Conservation (phyloP, 1,140 invertebrate species). For the Luehdorfia chinensis region DNA sequence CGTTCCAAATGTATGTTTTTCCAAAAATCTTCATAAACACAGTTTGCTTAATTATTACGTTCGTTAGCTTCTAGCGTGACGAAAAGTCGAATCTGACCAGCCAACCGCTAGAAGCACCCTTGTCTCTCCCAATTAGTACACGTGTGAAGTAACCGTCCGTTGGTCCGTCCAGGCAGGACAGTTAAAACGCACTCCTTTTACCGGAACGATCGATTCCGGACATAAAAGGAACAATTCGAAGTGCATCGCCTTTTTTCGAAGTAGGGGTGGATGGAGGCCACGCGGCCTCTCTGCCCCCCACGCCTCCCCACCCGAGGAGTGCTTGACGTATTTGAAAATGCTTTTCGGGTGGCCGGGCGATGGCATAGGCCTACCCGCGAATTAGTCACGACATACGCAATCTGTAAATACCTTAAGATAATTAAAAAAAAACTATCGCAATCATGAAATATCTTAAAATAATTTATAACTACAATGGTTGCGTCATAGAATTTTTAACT, state of each 20-base stretch:
- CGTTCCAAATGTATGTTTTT: no score
- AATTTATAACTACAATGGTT: neutral
- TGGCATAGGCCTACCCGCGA: conserved; percentile 56
- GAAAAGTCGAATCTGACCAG: no score
- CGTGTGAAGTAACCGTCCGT: conserved; percentile 49
- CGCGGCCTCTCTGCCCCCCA: conserved; percentile 29
- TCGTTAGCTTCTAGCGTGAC: no score
- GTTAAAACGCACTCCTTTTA: conserved; percentile 70
- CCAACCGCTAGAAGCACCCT: neutral
- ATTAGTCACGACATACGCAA: conserved; percentile 46
- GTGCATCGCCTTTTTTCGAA: conserved; percentile 74
- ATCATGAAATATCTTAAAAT: no score
- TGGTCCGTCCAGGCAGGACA: conserved; percentile 46
- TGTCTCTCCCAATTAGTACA: conserved; percentile 47
- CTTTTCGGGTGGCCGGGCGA: conserved; percentile 55
- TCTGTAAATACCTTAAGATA: neutral
- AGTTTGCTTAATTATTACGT: no score
- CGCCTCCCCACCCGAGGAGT: conserved; percentile 34
- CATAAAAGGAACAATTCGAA: conserved; percentile 74
- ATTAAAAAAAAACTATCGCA: no score
- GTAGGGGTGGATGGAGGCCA: conserved; percentile 38
- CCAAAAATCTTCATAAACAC: no score
- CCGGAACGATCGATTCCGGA: conserved; percentile 72
- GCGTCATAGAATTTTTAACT: no score
- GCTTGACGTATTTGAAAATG: conserved; percentile 63